Evolutionary conservation across 1,140 invertebrate genomes (phyloP).

Genomic region (Lepidurus packardi): DNA sequence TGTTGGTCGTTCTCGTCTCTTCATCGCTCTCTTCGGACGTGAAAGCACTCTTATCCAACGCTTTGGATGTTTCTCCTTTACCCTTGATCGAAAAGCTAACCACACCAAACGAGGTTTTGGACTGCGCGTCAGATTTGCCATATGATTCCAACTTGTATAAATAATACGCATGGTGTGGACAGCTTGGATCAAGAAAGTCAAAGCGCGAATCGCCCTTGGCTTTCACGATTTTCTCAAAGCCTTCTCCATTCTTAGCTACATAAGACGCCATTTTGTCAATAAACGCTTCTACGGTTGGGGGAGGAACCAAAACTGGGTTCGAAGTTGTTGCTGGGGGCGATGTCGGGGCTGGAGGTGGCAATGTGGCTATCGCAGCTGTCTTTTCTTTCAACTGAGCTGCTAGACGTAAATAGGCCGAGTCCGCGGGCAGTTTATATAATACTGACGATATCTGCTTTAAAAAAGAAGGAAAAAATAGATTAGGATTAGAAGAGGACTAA

Average conservation of each 20-base stretch:
- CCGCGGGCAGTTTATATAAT: conserved; percentile 68
- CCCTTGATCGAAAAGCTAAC: neutral
- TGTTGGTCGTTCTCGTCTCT: conserved; percentile 13
- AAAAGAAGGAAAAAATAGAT: neutral
- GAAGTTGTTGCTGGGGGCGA: conserved; percentile 3
- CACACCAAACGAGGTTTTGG: neutral
- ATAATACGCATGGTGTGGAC: conserved; percentile 73
- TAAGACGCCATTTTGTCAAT: conserved; percentile 95
- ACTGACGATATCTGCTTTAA: neutral
- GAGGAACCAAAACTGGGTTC: conserved; percentile 52
- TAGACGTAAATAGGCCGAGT: conserved; percentile 77
- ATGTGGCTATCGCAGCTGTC: conserved; percentile 39
- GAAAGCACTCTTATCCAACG: conserved; percentile 4
- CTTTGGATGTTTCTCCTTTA: conserved; percentile 19
- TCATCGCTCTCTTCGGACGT: conserved; percentile 26
- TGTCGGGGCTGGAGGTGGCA: conserved; percentile 29
- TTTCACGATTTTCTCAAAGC: conserved; percentile 82
- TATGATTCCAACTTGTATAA: conserved; percentile 40
- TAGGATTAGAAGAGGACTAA: no score
- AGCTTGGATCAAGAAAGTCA: conserved; percentile 64
- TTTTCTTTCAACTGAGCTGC: conserved; percentile 75
- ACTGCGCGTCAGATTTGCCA: conserved; percentile 34
- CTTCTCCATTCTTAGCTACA: conserved; percentile 85
- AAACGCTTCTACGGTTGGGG: conserved; percentile 73
- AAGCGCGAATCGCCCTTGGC: conserved; percentile 77